A percentile compares a stretch with the other conserved stretches of the same genome.
Evolutionary conservation across 1,140 invertebrate genomes (phyloP).

Genomic region (Aradophagus sp.): DNA sequence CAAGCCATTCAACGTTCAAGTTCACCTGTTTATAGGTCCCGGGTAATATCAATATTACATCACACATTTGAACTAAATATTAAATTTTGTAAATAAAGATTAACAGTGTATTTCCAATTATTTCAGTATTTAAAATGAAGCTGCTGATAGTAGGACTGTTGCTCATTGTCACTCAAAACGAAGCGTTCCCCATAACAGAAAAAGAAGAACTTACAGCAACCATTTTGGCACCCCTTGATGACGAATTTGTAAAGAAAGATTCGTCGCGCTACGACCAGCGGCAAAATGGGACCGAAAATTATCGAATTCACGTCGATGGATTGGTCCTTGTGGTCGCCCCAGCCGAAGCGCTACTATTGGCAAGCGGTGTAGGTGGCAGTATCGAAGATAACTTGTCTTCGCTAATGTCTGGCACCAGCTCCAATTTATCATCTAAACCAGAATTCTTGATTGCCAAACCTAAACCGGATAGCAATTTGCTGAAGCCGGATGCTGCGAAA

Average conservation of each 20-base stretch:
- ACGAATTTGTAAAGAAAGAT: slow-evolving; percentile 5
- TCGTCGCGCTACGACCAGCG: slow-evolving; percentile 78
- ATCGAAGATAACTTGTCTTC: slow-evolving; percentile 49
- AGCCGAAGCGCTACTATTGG: slow-evolving; percentile 74
- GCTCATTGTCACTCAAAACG: slow-evolving; percentile 4
- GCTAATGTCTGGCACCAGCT: slow-evolving; percentile 12
- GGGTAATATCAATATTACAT: background rate
- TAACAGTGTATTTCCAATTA: background rate
- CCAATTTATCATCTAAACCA: slow-evolving; percentile 9
- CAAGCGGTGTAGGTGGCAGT: slow-evolving; percentile 52
- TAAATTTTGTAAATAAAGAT: background rate
- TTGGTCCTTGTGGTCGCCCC: slow-evolving; percentile 80
- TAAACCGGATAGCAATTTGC: slow-evolving; percentile 6
- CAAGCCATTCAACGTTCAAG: slow-evolving; percentile 18
- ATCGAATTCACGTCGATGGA: slow-evolving; percentile 79
- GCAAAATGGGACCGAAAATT: slow-evolving; percentile 83
- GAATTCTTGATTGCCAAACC: slow-evolving; percentile 27
- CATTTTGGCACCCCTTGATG: background rate
- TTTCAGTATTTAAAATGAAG: slow-evolving; percentile 16
- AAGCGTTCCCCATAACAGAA: slow-evolving; percentile 11
- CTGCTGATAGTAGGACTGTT: slow-evolving; percentile 1
- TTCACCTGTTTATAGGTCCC: slow-evolving; percentile 3
- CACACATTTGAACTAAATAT: background rate
- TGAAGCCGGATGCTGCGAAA: slow-evolving; percentile 19
- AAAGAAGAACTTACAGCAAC: slow-evolving; percentile 7